Conservation (phyloP, 2,113 vertebrate species). For the Electrona antarctica region DNA sequence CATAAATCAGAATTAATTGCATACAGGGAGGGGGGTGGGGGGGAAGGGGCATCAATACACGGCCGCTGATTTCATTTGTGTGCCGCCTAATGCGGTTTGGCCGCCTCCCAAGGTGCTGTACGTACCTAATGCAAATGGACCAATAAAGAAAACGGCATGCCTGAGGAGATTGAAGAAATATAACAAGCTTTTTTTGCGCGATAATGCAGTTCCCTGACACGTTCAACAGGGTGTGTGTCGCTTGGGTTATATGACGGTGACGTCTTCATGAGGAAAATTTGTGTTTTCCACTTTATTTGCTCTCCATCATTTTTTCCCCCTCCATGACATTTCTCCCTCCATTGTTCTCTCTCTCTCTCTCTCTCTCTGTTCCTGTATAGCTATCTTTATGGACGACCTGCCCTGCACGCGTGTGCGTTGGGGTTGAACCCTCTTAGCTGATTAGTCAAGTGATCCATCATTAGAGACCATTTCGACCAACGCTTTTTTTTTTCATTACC, state of each 20-base stretch:
- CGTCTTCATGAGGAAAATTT: constrained; percentile 20
- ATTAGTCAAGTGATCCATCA: too few species aligned
- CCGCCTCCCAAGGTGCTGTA: constrained; percentile 31
- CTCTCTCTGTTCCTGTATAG: constrained; percentile 8
- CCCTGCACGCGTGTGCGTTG: neutral
- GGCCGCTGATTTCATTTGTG: constrained; percentile 56
- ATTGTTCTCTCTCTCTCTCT: neutral
- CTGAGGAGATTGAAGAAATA: constrained; percentile 28
- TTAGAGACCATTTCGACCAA: too few species aligned
- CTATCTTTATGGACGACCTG: neutral
- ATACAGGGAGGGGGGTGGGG: constrained; percentile 5
- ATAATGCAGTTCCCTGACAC: constrained; percentile 8
- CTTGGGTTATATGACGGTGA: neutral
- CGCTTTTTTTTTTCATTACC: too few species aligned
- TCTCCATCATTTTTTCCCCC: constrained; percentile 24
- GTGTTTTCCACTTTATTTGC: constrained; percentile 11
- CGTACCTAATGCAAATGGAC: constrained; percentile 44
- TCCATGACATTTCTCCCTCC: too few species aligned
- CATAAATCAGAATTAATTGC: constrained; percentile 68
- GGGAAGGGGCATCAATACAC: constrained; percentile 45
- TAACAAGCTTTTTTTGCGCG: constrained; percentile 29
- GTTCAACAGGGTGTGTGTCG: neutral
- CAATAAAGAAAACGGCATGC: constrained; percentile 39
- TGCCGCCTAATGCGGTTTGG: constrained; percentile 40
- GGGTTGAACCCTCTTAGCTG: too few species aligned